Conservation (phyloP, 2,888 invertebrate genomes). For the Plusia festucae region DNA sequence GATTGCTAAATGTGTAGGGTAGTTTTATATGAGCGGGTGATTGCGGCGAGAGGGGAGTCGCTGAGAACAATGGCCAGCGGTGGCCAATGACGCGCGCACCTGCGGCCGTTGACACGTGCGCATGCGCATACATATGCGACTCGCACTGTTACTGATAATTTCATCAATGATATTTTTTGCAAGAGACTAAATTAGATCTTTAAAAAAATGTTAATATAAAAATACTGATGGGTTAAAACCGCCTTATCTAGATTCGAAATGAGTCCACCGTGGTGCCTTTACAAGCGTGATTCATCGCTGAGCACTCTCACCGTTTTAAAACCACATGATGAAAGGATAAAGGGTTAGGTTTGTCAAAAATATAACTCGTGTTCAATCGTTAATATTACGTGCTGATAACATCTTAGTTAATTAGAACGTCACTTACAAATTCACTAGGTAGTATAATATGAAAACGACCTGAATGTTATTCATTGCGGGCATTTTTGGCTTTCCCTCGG, state of each 20-base stretch:
- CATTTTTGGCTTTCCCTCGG: conserved; percentile 32
- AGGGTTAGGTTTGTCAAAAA: too few species aligned
- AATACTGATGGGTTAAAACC: neutral
- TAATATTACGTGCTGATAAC: too few species aligned
- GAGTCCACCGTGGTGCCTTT: too few species aligned
- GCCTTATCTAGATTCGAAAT: neutral
- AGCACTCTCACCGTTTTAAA: too few species aligned
- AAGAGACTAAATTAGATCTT: conserved; percentile 19
- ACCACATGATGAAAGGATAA: too few species aligned
- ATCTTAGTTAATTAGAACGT: conserved; percentile 10
- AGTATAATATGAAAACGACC: neutral
- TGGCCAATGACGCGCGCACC: conserved; percentile 82
- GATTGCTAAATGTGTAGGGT: conserved; percentile 52
- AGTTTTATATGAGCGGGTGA: conserved; percentile 52
- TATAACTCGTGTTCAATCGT: too few species aligned
- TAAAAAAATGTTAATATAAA: neutral
- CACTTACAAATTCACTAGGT: conserved; percentile 3
- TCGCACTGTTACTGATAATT: conserved; percentile 56
- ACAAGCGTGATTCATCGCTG: too few species aligned
- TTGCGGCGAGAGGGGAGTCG: conserved; percentile 48
- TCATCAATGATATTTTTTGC: conserved; percentile 42
- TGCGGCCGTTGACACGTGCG: conserved; percentile 87
- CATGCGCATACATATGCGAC: conserved; percentile 65
- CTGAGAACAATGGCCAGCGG: conserved; percentile 76
- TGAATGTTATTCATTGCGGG: conserved; percentile 28